Base-by-base conservation (phyloP, 2,113 vertebrate species). In the Rhinoderma darwinii region DNA sequence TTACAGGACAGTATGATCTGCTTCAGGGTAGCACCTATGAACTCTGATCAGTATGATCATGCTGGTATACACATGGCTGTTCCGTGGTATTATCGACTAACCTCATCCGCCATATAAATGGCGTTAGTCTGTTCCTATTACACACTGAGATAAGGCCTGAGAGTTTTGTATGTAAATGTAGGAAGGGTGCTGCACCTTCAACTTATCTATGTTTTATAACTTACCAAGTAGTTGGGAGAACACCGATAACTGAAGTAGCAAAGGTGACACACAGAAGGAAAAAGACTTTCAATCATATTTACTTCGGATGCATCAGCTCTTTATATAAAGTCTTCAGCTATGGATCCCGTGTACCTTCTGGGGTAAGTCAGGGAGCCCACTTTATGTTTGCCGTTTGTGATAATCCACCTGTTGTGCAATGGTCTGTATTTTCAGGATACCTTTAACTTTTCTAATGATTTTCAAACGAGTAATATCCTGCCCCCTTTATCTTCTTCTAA, bases 211-310 rank as follows among this genome's bases (percentile, higher is more conserved):
- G 22, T 39, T 61, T 41, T 39, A 39, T 59, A n/a, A 80, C 51
- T 79, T 79, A 30, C 47, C 30, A 76, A 47, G 35, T 81, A 41
- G 72, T 78, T 50, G 37, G 66, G 5, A 37, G 79, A 73, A 61
- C 68, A 61, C 25, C 47, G 70, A 75, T 87, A 82, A 63, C 39
- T 15, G 22, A 82, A 50, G 78, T 63, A 59, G 56, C 80, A 75
- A 81, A 82, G 70, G 68, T 82, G 30, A 47, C 30, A 44, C 35
- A 35, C 27, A 14, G 44, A 61, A 35, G 35, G 30, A 66, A 50
- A 47, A 35, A 35, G 44, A 83, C 32, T 81, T 59, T 30, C 20
- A 9, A 11, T 17, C 0, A 30, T 37, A 32, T 79, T 56, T n/a
- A 0, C 41, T 35, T 17, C 5, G 20, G 77, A 80, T 80, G 25